Evolutionary conservation across 2,113 vertebrate species (phyloP), one percentile per base, ranked within the genome.

Genomic region (Felis chaus): DNA sequence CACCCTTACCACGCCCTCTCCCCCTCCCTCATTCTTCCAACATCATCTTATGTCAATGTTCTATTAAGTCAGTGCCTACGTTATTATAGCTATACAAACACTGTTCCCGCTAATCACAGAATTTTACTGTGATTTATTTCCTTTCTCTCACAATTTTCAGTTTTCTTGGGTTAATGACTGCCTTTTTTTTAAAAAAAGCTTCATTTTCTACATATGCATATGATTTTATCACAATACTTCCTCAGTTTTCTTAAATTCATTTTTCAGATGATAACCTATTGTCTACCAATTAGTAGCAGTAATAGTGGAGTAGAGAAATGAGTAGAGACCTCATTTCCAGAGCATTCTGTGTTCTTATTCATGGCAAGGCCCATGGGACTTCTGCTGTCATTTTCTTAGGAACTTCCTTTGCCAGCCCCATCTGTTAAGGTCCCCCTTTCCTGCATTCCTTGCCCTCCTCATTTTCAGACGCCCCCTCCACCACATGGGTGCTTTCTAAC

Each of bases 121-220:
- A 27, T 31, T 29, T 88, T 61, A 55, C n/a, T 80, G 76, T 81
- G 66, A 90, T 93, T 92, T 86, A 94, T 91, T 87, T 94, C 13
- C 73, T 91, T 92, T 89, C 92, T 95, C 18, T 36, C 55, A 69
- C 5, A 80, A 74, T 74, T 73, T 74, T 91, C 15, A 15, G 18
- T 85, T 89, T 95, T 93, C 66, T 89, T 93, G 25, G 21, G 33
- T 95, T 95, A 94, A 95, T 80, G 89, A 39, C 39, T 69, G 4
- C 50, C 65, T 94, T 97, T 85, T 79, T 45, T 50, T 50, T 14
- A 3, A 61, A 61, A 61, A 69, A 95, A 87, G 53, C 33, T 83
- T 91, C 3, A 4, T 69, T 92, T 95, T 95, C 65, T 50, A 15
- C 53, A 83, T 6, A 90, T 11, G 8, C 79, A 93, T 39, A 39